Evolutionary conservation across 2,888 invertebrate species (phyloP), one percentile per base, ranked within the genome.

Genomic region (Xanthorhoe designata): DNA sequence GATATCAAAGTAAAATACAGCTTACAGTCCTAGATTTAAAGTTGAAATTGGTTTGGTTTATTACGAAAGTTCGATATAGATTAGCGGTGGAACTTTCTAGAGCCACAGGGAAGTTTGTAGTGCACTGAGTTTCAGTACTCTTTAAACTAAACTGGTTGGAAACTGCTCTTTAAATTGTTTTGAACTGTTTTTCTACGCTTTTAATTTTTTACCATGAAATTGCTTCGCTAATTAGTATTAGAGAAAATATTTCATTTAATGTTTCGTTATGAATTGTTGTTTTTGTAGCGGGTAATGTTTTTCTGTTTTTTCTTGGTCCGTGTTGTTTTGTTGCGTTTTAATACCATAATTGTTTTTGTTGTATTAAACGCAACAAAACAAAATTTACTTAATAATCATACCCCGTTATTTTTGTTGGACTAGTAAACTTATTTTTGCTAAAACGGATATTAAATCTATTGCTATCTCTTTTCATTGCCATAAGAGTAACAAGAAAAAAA

Each of bases 41-140:
- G 87, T 83, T 80, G 77, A 75, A 78, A 83, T 85, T 84, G 78
- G 83, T 72, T 71, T 77, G 78, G 76, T 75, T 75, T 80, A 78
- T 80, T 81, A 80, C 76, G 68, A 75, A 82, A 84, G 80, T 86
- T 84, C 79, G 77, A 81, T 85, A 83, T 82, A 81, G 87, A 88
- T 88, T 87, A 85, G 87, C 80, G 83, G 83, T 81, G 76, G 76
- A 77, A 81, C 76, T 80, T 78, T 72, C 72, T 71, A 78, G 61
- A 51, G 49, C 64, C 63, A 61, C 74, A 78, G 75, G 77, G 67
- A 85, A 83, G 80, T 86, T 85, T 82, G 77, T 79, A 85, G 84
- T 84, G 82, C 82, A 81, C 75, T 66, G 79, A 80, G 83, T 83
- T 81, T 72, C 77, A 74, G 76, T 75, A 79, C 85, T 83, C 81